These are phyloP conservation scores for Oscheius sp. DNA, from an alignment of 2,888 invertebrate genomes.

Conservation along the genomic window DNA sequence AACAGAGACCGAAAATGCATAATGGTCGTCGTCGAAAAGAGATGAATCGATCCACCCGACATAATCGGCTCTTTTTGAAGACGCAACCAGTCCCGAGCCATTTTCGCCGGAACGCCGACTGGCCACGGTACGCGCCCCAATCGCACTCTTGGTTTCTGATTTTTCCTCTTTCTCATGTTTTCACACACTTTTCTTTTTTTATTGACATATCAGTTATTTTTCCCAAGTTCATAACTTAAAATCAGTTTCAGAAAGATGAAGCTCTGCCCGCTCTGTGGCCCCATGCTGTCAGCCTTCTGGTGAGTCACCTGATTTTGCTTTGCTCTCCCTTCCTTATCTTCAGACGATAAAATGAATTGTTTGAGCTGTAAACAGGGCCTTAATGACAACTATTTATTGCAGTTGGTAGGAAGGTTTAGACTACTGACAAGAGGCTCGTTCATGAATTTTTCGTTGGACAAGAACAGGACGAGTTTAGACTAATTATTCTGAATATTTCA, in stretches of 20 bases:
- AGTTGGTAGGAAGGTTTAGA: no score
- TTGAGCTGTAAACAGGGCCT: not conserved
- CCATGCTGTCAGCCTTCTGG: conserved; percentile 72
- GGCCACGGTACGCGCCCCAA: not conserved
- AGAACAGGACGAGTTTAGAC: no score
- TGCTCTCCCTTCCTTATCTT: no score
- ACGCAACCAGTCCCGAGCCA: not conserved
- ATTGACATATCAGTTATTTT: not conserved
- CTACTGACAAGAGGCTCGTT: no score
- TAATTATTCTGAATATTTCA: no score
- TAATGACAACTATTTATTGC: not conserved
- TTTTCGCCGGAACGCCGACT: not conserved
- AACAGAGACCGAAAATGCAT: conserved; percentile 28
- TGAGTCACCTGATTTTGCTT: conserved; percentile 43
- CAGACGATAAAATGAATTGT: not conserved
- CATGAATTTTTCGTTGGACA: no score
- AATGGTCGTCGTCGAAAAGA: not conserved
- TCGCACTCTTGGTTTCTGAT: conserved; percentile 16
- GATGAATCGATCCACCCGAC: conserved; percentile 6
- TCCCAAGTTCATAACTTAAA: not conserved
- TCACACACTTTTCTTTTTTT: not conserved
- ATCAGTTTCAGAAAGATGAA: conserved; percentile 56
- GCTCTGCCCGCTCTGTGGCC: conserved; percentile 71
- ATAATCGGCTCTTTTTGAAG: conserved; percentile 3
- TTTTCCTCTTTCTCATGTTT: conserved; percentile 22